phyloP scores from a whole-genome alignment of 1,140 invertebrate species.

The Leptinotarsa undecemlineata region DNA sequence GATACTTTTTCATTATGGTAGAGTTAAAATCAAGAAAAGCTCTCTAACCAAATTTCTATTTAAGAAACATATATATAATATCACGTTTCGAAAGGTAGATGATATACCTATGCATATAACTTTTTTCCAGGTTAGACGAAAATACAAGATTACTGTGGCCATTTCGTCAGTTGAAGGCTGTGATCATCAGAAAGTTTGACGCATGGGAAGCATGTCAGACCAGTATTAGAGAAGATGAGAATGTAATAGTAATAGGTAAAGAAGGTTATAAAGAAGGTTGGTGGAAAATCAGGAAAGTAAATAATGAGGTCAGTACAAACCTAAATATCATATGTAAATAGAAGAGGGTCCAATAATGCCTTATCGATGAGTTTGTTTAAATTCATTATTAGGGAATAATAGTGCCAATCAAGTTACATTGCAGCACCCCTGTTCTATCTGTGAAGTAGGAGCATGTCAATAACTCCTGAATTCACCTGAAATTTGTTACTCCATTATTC shows the following conservation, averaged over 20 bases:
- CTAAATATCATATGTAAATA: neutral
- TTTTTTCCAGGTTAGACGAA: conserved; percentile 43
- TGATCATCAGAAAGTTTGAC: conserved; percentile 75
- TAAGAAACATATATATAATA: no score
- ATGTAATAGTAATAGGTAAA: conserved; percentile 59
- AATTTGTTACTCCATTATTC: no score
- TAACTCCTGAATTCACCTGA: no score
- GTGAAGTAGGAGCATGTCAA: neutral
- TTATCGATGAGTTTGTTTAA: no score
- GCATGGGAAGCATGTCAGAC: conserved; percentile 77
- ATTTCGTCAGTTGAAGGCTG: conserved; percentile 72
- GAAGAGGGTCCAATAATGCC: no score
- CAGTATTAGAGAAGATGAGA: conserved; percentile 74
- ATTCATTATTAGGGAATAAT: no score
- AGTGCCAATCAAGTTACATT: no score
- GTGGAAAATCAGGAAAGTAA: conserved; percentile 46
- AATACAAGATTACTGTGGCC: conserved; percentile 77
- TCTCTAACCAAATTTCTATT: no score
- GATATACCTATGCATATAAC: no score
- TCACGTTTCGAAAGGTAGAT: no score
- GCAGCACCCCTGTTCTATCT: neutral
- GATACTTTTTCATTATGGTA: no score
- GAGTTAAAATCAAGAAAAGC: no score
- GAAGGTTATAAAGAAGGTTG: conserved; percentile 50
- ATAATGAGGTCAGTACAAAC: conserved; percentile 36